Evolutionary conservation across 2,113 vertebrate species (phyloP).

Genomic region (Psilopsiagon aymara): DNA sequence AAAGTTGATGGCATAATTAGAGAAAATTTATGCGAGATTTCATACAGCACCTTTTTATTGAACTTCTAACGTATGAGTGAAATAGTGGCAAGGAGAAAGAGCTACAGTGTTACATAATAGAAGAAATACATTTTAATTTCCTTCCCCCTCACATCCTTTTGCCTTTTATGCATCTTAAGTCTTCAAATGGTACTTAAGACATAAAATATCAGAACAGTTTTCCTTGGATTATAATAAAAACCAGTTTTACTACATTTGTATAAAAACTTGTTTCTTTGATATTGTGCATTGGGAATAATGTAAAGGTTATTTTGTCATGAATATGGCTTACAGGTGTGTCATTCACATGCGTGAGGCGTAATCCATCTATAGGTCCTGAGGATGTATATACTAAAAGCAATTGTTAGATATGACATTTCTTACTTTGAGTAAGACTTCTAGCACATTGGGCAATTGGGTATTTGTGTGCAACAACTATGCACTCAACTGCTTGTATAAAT

Average conservation of each 20-base stretch:
- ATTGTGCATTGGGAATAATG: background rate
- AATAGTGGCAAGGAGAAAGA: constrained; percentile 1
- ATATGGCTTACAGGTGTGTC: background rate
- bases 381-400: background rate
- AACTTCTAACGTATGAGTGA: background rate
- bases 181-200: constrained; percentile 55
- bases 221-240: constrained; percentile 40
- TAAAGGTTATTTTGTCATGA: background rate
- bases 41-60: background rate
- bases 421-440: background rate
- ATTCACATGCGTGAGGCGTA: background rate
- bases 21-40: background rate
- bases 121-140: constrained; percentile 7
- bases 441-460: background rate
- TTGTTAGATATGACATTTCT: background rate
- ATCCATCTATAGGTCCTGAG: background rate
- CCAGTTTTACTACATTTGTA: constrained; percentile 16
- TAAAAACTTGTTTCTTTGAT: background rate
- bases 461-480: background rate
- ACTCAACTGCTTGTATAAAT: background rate
- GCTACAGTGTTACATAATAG: background rate
- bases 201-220: constrained; percentile 53
- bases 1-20: background rate
- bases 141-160: background rate
- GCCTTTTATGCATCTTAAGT: constrained; percentile 46